Evolutionary conservation across 2,888 invertebrate genomes (phyloP).

Genomic region (Lasioglossum oenotherae): DNA sequence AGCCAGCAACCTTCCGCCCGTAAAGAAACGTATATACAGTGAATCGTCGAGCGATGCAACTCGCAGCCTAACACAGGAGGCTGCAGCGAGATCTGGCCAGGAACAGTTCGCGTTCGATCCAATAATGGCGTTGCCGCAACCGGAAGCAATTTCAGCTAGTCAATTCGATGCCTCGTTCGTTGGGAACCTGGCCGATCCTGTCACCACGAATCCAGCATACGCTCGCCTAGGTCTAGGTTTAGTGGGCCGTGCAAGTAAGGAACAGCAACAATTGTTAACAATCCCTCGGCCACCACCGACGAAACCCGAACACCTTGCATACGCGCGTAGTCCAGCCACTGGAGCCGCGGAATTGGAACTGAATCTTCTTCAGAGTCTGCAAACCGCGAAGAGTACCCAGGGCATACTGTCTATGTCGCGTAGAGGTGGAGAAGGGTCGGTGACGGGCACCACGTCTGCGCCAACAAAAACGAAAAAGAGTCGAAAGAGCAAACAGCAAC

Average conservation of each 20-base stretch:
- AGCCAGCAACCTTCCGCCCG: slow-evolving; percentile 75
- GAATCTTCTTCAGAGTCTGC: slow-evolving; percentile 80
- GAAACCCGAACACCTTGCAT: slow-evolving; percentile 79
- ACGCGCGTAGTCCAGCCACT: slow-evolving; percentile 72
- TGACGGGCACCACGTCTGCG: slow-evolving; percentile 65
- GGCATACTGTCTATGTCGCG: slow-evolving; percentile 81
- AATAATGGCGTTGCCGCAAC: slow-evolving; percentile 78
- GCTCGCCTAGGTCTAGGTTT: slow-evolving; percentile 80
- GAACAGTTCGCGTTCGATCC: slow-evolving; percentile 81
- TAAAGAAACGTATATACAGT: slow-evolving; percentile 81
- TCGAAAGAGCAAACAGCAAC: slow-evolving; percentile 69
- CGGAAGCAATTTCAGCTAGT: slow-evolving; percentile 74
- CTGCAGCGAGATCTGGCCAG: slow-evolving; percentile 69
- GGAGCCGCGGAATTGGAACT: slow-evolving; percentile 78
- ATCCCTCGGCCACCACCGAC: slow-evolving; percentile 82
- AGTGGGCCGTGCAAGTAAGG: slow-evolving; percentile 77
- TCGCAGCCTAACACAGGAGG: slow-evolving; percentile 72
- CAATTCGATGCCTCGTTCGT: slow-evolving; percentile 81
- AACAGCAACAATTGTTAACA: slow-evolving; percentile 80
- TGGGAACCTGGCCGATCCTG: slow-evolving; percentile 77
- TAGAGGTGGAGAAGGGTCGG: slow-evolving; percentile 75
- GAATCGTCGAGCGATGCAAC: slow-evolving; percentile 71
- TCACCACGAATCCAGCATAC: slow-evolving; percentile 78
- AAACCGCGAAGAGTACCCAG: slow-evolving; percentile 76
- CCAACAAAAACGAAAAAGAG: slow-evolving; percentile 68